Evolutionary conservation across 1,140 invertebrate species (phyloP).

Genomic region (Proales similis): DNA sequence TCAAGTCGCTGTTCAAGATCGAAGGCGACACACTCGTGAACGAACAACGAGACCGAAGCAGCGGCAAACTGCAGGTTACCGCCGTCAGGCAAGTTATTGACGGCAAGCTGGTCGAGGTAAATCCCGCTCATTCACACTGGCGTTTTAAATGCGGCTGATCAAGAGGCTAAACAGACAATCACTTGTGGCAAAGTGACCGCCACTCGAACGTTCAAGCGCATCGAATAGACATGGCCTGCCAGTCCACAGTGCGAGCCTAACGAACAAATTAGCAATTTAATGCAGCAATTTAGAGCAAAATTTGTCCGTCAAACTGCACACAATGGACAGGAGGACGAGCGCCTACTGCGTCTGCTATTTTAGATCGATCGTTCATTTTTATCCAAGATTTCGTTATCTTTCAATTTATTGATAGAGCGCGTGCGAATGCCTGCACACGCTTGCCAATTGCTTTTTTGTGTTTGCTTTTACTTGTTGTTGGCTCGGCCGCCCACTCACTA

Average conservation of each 20-base stretch:
- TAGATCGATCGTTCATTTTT: neutral
- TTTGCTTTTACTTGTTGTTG: too few relatives aligned
- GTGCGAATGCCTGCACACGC: too few relatives aligned
- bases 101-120: constrained; percentile 25
- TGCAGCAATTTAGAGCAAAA: constrained; percentile 6
- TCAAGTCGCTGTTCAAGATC: constrained; percentile 13
- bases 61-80: constrained; percentile 5
- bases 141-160: too few relatives aligned
- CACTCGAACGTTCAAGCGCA: constrained; percentile 17
- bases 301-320: constrained; percentile 34
- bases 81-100: constrained; percentile 15
- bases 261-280: constrained; percentile 34
- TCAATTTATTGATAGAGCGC: too few relatives aligned
- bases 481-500: too few relatives aligned
- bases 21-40: constrained; percentile 22
- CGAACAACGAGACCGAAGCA: constrained; percentile 16
- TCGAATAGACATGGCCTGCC: constrained; percentile 11
- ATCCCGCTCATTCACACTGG: too few relatives aligned
- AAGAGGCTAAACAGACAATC: too few relatives aligned
- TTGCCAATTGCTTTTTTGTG: too few relatives aligned
- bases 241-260: constrained; percentile 38
- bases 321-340: neutral
- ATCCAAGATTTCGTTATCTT: constrained; percentile 10
- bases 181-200: constrained; percentile 1
- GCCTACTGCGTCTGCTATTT: neutral